Evolutionary conservation across 2,113 vertebrate genomes (phyloP), one percentile per base, ranked within the genome.

Genomic region (Calidris pygmaea): DNA sequence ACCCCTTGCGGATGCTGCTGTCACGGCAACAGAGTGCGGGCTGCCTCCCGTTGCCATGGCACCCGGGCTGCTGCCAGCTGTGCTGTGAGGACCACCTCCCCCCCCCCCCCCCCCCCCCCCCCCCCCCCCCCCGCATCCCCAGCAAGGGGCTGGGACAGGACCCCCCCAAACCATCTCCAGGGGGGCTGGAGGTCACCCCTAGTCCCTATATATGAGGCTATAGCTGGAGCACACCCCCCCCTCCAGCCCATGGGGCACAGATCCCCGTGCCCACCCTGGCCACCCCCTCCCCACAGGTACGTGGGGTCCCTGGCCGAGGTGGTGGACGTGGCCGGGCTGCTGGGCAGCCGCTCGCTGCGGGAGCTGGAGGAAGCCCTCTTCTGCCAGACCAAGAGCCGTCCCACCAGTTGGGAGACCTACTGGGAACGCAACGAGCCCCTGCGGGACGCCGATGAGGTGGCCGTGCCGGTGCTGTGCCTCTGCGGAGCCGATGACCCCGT

Each of bases 361-460:
- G 98, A 98, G 85, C 98, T 99, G 91, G 99, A 99, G 85, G 98
- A 99, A 93, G 68, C 95, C 39, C 98, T 99, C 77, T 99, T 98
- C 97, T 99, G 99, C 93, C 94, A 67, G 75, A 95, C 87, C 68
- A 96, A 95, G 93, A 96, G 73, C 76, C 92, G 12, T 60, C 90
- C 96, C 66, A 94, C 85, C 59, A 98, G 97, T 93, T 99, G 99
- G 99, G 98, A 98, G 35, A 60, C 88, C 41, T 99, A 99, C 95
- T 99, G 99, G 99, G 98, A 98, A 34, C 97, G 93, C 87, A 99
- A 99, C 3, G 99, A 99, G 85, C 99, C 99, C 4, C 97, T 99
- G 63, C 98, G 99, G n/a, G 99, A 99, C 1, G 99, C 98, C 35
- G 99, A 99, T 11, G 99, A 99, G 87, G 98, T 98, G 5, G 98